A percentile compares a stretch with the other conserved stretches of the same genome.
Evolutionary conservation across 2,888 invertebrate species (phyloP).

Genomic region (Sericinus montela): DNA sequence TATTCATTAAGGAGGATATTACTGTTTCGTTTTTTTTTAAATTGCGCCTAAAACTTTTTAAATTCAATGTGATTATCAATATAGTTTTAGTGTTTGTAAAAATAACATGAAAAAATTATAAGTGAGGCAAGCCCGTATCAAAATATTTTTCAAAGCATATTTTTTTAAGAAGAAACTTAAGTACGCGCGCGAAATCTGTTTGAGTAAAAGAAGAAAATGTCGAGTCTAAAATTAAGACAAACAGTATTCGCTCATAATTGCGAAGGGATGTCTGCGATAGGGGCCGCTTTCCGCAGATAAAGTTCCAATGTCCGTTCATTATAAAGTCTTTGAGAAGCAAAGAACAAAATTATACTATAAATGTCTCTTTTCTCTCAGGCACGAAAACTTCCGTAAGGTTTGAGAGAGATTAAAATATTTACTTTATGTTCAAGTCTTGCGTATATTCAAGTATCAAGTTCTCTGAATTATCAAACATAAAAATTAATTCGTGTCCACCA

Average conservation of each 20-base stretch:
- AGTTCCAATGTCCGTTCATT: slow-evolving; percentile 4
- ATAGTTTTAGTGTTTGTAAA: too few species aligned
- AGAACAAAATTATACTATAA: background rate
- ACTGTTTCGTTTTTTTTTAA: too few species aligned
- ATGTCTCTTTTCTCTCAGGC: background rate
- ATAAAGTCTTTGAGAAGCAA: slow-evolving; percentile 4
- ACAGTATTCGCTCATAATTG: slow-evolving; percentile 5
- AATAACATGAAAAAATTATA: too few species aligned
- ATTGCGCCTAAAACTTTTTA: too few species aligned
- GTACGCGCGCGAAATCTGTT: too few species aligned
- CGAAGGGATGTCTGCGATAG: background rate
- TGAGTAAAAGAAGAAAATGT: background rate
- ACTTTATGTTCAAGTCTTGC: background rate
- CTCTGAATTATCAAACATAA: background rate
- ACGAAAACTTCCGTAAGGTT: background rate
- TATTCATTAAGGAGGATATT: too few species aligned
- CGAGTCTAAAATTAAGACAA: background rate
- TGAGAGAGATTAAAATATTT: background rate
- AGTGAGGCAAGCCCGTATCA: too few species aligned
- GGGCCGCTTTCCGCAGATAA: background rate
- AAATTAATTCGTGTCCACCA: background rate
- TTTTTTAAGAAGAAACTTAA: too few species aligned
- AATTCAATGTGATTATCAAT: too few species aligned
- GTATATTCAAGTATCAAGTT: background rate
- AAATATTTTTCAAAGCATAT: too few species aligned